phyloP scores from a whole-genome alignment of 2,888 invertebrate species.

The Malthinus seriepunctatus region DNA sequence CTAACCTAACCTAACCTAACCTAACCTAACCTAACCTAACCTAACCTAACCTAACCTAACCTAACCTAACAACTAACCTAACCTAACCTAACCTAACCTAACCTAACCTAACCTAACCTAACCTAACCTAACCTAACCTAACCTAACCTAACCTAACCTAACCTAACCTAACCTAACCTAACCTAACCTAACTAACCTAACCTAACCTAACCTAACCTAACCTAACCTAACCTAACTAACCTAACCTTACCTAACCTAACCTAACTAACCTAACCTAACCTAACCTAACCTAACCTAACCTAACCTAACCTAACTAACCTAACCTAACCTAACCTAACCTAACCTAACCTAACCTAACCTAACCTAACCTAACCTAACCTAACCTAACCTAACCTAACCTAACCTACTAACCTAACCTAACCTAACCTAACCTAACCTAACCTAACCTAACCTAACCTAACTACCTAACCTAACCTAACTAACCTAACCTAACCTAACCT shows the following conservation, averaged over 20 bases:
- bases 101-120: slow-evolving; percentile 13
- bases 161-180: slow-evolving; percentile 10
- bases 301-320: background rate
- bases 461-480: slow-evolving; percentile 4
- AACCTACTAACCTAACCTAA: slow-evolving; percentile 5
- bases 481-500: slow-evolving; percentile 7
- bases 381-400: slow-evolving; percentile 4
- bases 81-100: slow-evolving; percentile 13
- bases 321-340: slow-evolving; percentile 8
- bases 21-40: slow-evolving; percentile 5
- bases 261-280: slow-evolving; percentile 27
- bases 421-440: background rate
- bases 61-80: slow-evolving; percentile 14
- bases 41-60: slow-evolving; percentile 10
- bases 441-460: slow-evolving; percentile 8
- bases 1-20: slow-evolving; percentile 11
- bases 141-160: slow-evolving; percentile 2
- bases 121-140: slow-evolving; percentile 9
- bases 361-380: slow-evolving; percentile 2
- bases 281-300: slow-evolving; percentile 19
- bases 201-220: slow-evolving; percentile 14
- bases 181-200: slow-evolving; percentile 11
- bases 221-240: slow-evolving; percentile 14
- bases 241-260: slow-evolving; percentile 11
- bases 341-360: slow-evolving; percentile 6